Percentiles rank a stretch among this genome's conserved stretches.
Evolutionary conservation across 2,888 invertebrate genomes (phyloP).

Genomic region (Agrochola circellaris): DNA sequence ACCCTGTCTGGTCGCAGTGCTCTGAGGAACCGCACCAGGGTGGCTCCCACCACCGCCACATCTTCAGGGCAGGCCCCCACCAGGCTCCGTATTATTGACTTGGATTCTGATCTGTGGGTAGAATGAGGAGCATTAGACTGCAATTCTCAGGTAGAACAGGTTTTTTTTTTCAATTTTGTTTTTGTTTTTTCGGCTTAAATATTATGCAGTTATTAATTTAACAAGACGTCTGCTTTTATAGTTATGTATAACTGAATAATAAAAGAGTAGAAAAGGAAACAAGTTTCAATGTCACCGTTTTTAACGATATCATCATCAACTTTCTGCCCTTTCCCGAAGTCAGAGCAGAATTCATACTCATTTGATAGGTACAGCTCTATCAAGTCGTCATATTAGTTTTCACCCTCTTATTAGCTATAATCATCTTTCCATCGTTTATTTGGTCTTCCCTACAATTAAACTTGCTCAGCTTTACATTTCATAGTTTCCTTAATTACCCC

Average conservation of each 20-base stretch:
- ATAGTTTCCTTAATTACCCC: background rate
- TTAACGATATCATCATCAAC: background rate
- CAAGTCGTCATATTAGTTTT: background rate
- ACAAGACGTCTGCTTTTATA: too few relatives aligned
- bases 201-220: background rate
- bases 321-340: background rate
- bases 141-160: too few relatives aligned
- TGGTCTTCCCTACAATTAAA: background rate
- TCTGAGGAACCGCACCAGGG: conserved; percentile 94
- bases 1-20: conserved; percentile 92
- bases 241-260: too few relatives aligned
- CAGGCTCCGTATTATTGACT: conserved; percentile 93
- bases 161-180: too few relatives aligned
- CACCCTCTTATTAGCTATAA: background rate
- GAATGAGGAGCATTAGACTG: background rate
- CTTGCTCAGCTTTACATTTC: background rate
- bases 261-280: background rate
- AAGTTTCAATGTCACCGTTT: background rate
- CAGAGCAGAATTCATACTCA: background rate
- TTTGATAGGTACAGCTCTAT: background rate
- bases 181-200: background rate
- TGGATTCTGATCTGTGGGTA: conserved; percentile 93
- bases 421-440: background rate
- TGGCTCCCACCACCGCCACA: conserved; percentile 94
- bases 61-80: conserved; percentile 96